Percentiles rank a stretch among this genome's conserved stretches.
Evolutionary conservation across 2,113 vertebrate species (phyloP).

Genomic region (Dicerorhinus sumatrensis): DNA sequence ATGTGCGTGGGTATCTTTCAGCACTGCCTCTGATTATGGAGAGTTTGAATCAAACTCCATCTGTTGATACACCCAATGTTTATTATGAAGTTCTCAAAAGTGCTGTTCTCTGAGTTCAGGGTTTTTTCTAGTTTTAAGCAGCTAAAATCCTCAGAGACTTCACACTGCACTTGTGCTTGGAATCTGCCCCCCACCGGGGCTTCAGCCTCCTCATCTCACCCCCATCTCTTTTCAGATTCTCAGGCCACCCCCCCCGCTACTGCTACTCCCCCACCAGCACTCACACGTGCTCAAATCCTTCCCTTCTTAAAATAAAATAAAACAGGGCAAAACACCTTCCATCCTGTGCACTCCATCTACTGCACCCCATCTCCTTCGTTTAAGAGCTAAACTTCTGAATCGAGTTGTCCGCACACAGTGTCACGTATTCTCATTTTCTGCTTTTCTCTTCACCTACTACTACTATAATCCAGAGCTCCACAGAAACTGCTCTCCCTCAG

Average conservation of each 20-base stretch:
- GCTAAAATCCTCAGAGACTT: not conserved
- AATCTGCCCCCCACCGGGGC: not conserved
- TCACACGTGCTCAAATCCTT: not conserved
- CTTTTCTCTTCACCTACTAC: not conserved
- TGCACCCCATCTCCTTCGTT: not conserved
- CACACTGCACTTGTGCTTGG: not conserved
- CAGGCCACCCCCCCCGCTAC: rapidly evolving
- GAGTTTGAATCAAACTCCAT: not conserved
- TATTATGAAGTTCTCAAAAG: not conserved
- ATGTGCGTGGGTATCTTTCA: not conserved
- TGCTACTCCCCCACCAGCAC: not conserved
- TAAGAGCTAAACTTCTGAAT: not conserved
- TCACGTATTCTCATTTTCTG: not conserved
- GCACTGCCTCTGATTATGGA: not conserved
- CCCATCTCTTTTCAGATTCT: not conserved
- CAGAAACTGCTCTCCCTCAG: not conserved
- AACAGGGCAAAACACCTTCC: not conserved
- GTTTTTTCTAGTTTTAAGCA: not conserved
- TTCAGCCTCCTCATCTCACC: not conserved
- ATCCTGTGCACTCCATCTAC: not conserved
- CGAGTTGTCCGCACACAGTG: not conserved
- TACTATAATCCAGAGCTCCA: not conserved
- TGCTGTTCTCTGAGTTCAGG: not conserved
- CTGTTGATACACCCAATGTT: not conserved
- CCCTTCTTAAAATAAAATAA: not conserved